Base-by-base conservation (phyloP, 2,797 vertebrate species). In the Eleutherodactylus coqui region DNA sequence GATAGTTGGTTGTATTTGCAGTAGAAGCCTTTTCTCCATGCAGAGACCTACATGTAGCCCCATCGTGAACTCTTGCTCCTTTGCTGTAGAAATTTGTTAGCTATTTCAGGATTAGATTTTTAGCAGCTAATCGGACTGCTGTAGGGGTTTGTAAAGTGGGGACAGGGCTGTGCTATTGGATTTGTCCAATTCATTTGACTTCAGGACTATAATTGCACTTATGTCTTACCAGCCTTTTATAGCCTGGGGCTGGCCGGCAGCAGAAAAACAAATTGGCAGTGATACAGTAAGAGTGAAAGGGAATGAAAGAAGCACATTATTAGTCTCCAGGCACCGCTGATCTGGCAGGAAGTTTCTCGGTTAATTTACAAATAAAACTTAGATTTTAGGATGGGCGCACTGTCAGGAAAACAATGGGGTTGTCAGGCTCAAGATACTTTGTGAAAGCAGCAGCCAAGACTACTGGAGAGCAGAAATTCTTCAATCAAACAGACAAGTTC, bases 291-390 rank as follows among this genome's bases (percentile, higher is more conserved):
- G 91, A 94, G 92, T 93, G 95, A 94, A 95, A 93, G 91, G 93
- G 94, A 94, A 94, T 95, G 94, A 96, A 96, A 95, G 95, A 91
- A 93, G 51, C 94, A 93, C 94, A 95, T 95, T 95, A 95, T 95
- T 93, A 93, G 93, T 95, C 93, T 94, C 94, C 94, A 95, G 95
- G 96, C 95, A 95, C 93, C 90, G 55, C 93, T 92, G 92, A 90
- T 95, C 95, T 95, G 94, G 95, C 96, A 96, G 94, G 95, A 97
- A 96, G 96, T 97, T 96, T 96, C 95, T 94, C 90, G 94, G 94
- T 97, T 96, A 97, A 96, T 97, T 97, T 97, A 96, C 96, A 97
- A 97, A 97, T 97, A 96, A 96, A 97, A 97, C 96, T 97, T 94
- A 91, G 94, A 93, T 95, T 97, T 96, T 94, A 94, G 95, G 94